Percentiles rank a stretch among this genome's conserved stretches.
Conservation (phyloP, 2,797 vertebrate genomes). For the Poecilia picta region DNA sequence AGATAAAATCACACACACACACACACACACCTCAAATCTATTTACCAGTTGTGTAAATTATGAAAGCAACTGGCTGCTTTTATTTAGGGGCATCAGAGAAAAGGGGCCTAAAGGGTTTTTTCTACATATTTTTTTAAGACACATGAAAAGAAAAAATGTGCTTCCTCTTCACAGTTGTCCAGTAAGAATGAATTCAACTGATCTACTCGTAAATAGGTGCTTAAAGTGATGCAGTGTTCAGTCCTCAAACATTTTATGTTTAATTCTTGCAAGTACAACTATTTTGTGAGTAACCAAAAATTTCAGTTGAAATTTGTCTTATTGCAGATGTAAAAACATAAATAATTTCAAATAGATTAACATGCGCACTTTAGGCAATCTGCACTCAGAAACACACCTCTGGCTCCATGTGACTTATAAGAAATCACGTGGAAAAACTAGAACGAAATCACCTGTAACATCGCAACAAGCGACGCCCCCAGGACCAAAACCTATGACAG, state of each 20-base stretch:
- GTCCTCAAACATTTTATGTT: not conserved
- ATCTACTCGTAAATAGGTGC: not conserved
- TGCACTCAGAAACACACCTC: not conserved
- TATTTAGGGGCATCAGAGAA: not conserved
- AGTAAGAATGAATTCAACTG: not conserved
- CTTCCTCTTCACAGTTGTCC: not conserved
- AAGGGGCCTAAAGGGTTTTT: not conserved
- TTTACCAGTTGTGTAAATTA: not conserved
- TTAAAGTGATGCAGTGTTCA: not conserved
- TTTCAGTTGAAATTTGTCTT: not conserved
- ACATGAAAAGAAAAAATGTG: not conserved
- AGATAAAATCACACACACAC: not conserved
- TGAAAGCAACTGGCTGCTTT: not conserved
- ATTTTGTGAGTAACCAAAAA: not conserved
- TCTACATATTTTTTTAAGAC: not conserved
- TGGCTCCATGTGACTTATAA: slow-evolving; percentile 37
- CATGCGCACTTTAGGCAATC: not conserved
- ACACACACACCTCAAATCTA: not conserved
- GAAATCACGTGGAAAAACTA: slow-evolving; percentile 34
- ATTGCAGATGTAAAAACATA: not conserved
- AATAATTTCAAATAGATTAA: not conserved
- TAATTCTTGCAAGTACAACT: not conserved
- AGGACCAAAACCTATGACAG: slow-evolving; percentile 33
- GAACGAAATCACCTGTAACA: slow-evolving; percentile 27
- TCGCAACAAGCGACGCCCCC: slow-evolving; percentile 35